Percentiles rank a stretch among this genome's conserved stretches.
phyloP scores from a whole-genome alignment of 2,797 vertebrate genomes.

The Moxostoma hubbsi region DNA sequence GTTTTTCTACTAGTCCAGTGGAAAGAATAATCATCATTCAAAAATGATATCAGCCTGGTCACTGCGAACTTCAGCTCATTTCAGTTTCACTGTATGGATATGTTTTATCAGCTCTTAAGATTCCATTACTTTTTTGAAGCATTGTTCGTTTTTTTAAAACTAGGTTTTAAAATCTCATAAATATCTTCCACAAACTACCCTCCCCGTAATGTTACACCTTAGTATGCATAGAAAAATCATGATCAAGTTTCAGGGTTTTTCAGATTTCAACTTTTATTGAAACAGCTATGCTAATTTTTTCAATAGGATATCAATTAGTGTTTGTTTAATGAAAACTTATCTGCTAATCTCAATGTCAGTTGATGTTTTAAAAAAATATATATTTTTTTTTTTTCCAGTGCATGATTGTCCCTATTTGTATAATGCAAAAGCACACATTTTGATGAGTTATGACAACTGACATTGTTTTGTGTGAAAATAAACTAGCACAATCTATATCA shows the following conservation, averaged over 20 bases:
- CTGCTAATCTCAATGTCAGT: slow-evolving; percentile 19
- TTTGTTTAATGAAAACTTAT: slow-evolving; percentile 22
- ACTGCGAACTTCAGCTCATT: slow-evolving; percentile 17
- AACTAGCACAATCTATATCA: slow-evolving; percentile 36
- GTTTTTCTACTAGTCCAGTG: slow-evolving; percentile 21
- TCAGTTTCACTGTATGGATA: slow-evolving; percentile 5
- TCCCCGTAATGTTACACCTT: slow-evolving; percentile 7
- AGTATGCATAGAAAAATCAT: slow-evolving; percentile 10
- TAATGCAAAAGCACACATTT: slow-evolving; percentile 49
- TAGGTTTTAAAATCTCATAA: slow-evolving; percentile 17
- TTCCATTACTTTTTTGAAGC: slow-evolving; percentile 10
- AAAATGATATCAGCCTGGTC: slow-evolving; percentile 15
- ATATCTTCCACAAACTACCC: slow-evolving; percentile 35
- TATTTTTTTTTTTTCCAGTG: slow-evolving; percentile 18
- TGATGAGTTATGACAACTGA: slow-evolving; percentile 69
- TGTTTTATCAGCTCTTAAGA: not conserved
- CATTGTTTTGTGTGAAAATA: slow-evolving; percentile 68
- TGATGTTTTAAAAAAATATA: slow-evolving; percentile 13
- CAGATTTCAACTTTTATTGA: slow-evolving; percentile 24
- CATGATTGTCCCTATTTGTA: slow-evolving; percentile 41
- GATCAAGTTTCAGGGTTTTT: slow-evolving; percentile 36
- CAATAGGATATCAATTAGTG: slow-evolving; percentile 15
- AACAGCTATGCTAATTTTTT: slow-evolving; percentile 30
- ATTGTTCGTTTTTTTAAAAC: slow-evolving; percentile 22
- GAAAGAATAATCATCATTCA: not conserved